Evolutionary conservation across 2,113 vertebrate species (phyloP).

Genomic region (Pipa parva): DNA sequence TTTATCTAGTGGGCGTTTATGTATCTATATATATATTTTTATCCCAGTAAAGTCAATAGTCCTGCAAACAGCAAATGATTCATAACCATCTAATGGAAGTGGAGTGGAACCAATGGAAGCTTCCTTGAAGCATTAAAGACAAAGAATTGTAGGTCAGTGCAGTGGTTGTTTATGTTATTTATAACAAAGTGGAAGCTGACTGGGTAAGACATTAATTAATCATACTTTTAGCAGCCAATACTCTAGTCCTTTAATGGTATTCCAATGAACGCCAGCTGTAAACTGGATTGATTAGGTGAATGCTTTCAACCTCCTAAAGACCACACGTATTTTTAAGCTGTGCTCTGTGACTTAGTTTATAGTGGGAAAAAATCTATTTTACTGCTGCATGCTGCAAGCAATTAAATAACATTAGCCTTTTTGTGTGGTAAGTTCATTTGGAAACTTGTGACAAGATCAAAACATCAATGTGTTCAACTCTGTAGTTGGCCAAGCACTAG

Average conservation of each 20-base stretch:
- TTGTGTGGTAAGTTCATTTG: not conserved
- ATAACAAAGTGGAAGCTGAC: not conserved
- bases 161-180: constrained; percentile 11
- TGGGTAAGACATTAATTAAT: constrained; percentile 20
- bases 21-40: not conserved
- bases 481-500: no score
- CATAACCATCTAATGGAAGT: not conserved
- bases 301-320: constrained; percentile 9
- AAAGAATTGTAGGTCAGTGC: not conserved
- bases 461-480: no score
- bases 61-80: not conserved
- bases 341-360: constrained; percentile 9
- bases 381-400: not conserved
- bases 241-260: constrained; percentile 15
- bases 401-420: not conserved
- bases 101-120: not conserved
- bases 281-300: constrained; percentile 24
- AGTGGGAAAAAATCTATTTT: constrained; percentile 19
- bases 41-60: not conserved
- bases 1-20: not conserved
- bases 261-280: constrained; percentile 17
- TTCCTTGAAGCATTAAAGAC: not conserved
- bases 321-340: not conserved
- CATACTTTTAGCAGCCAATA: constrained; percentile 11
- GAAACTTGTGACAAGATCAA: not conserved